Evolutionary conservation across 2,113 vertebrate genomes (phyloP).

Genomic region (Tyrannus savana): DNA sequence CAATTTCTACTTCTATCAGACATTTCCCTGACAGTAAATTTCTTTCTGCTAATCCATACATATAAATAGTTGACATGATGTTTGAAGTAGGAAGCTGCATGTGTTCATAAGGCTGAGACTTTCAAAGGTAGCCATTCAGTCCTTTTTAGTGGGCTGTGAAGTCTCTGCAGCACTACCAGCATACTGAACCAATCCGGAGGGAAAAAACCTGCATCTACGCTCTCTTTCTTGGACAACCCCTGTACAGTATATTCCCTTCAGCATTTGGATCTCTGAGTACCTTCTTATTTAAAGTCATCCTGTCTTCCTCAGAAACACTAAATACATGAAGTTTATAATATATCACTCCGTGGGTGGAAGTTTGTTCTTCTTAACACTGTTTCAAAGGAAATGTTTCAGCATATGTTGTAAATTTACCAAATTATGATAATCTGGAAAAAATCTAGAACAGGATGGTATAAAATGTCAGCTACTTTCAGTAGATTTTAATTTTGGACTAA

Average conservation of each 20-base stretch:
- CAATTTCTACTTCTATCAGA: background rate
- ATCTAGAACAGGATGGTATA: background rate
- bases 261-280: background rate
- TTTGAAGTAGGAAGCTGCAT: background rate
- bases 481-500: background rate
- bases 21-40: background rate
- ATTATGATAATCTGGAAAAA: background rate
- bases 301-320: background rate
- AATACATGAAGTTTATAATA: background rate
- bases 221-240: background rate
- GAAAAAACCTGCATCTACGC: fast-evolving
- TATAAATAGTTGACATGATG: background rate
- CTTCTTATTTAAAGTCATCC: background rate
- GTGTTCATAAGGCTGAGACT: background rate
- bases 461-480: background rate
- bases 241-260: background rate
- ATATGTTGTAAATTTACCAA: background rate
- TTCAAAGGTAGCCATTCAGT: background rate
- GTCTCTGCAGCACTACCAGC: background rate
- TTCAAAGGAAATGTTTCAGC: background rate
- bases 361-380: background rate
- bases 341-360: background rate
- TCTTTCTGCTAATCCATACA: background rate
- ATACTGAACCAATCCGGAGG: background rate
- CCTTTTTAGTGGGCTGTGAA: background rate